phyloP scores from a whole-genome alignment of 2,113 vertebrate genomes.

The Cranoglanis bouderius region DNA sequence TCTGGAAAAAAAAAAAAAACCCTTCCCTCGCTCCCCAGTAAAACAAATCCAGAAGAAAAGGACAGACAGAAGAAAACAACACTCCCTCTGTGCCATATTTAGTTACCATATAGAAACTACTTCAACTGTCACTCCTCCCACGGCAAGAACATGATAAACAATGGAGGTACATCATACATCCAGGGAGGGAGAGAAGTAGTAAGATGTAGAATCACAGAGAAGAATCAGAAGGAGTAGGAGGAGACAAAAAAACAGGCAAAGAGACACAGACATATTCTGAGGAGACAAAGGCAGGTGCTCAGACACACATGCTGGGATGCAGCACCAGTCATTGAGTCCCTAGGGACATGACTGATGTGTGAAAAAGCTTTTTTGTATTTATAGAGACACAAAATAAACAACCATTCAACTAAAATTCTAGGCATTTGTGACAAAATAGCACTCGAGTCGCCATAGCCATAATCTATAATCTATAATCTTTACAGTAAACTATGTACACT shows the following conservation, averaged over 20 bases:
- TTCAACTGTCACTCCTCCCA: slow-evolving; percentile 14
- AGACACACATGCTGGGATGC: slow-evolving; percentile 8
- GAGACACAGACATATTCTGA: neutral
- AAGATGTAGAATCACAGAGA: neutral
- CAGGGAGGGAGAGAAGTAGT: neutral
- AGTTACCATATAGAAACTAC: slow-evolving; percentile 4
- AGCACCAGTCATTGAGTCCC: neutral
- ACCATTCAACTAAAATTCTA: neutral
- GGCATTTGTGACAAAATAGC: neutral
- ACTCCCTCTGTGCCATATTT: neutral
- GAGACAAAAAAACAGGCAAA: neutral
- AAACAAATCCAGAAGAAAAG: neutral
- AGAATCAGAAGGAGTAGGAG: slow-evolving; percentile 17
- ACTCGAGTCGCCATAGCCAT: too few species aligned
- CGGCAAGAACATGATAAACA: neutral
- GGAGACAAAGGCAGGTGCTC: neutral
- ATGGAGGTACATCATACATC: neutral
- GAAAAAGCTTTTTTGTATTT: neutral
- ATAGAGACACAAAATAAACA: slow-evolving; percentile 7
- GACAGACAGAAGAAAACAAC: neutral
- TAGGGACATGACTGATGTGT: neutral
- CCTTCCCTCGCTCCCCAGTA: neutral
- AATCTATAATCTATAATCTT: neutral
- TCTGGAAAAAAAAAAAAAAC: neutral
- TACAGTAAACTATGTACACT: neutral